Evolutionary conservation across 2,113 vertebrate genomes (phyloP), one percentile per base, ranked within the genome.

Genomic region (Myxocyprinus asiaticus): DNA sequence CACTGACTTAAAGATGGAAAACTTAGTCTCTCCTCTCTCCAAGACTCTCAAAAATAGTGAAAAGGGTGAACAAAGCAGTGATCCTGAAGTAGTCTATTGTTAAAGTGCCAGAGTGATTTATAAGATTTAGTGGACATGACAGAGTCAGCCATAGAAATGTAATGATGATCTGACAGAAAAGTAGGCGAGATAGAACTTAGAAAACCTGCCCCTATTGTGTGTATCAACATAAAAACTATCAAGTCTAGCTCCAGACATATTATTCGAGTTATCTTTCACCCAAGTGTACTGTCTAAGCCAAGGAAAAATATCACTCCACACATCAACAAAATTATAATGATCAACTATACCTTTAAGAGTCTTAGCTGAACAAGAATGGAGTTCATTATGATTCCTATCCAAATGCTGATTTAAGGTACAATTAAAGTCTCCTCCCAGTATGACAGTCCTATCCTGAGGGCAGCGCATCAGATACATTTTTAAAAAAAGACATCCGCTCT

Each of bases 361-460:
- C 4, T 17, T 43, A 48, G 45, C 66, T 15, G 45, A 67, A 17
- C 43, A 7, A 50, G 4, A 8, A 10, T 67, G 45, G 9, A 7
- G 66, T 67, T 67, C 66, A 50, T 50, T 44, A 7, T 67, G 66
- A 67, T 67, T 50, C 44, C 66, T 9, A 11, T 67, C 45, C 8
- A 50, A 10, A 10, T 67, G 0, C 11, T 7, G 45, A 50, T 50
- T 17, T 9, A 67, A 7, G 17, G 66, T 67, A 11, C 66, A 66
- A n/a, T 66, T 66, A 45, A 44, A 65, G 44, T 65, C 65, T 44
- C 11, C 65, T 8, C 0, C 62, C 17, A 64, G 9, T 2, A 64
- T 17, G 17, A 64, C 33, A 43, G 11, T 42, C 42, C 43, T 64
- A 10, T 64, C 33, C 22, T 64, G 62, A 0, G 62, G 33, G 4